Evolutionary conservation across 2,113 vertebrate genomes (phyloP).

Genomic region (Pterocles gutturalis): DNA sequence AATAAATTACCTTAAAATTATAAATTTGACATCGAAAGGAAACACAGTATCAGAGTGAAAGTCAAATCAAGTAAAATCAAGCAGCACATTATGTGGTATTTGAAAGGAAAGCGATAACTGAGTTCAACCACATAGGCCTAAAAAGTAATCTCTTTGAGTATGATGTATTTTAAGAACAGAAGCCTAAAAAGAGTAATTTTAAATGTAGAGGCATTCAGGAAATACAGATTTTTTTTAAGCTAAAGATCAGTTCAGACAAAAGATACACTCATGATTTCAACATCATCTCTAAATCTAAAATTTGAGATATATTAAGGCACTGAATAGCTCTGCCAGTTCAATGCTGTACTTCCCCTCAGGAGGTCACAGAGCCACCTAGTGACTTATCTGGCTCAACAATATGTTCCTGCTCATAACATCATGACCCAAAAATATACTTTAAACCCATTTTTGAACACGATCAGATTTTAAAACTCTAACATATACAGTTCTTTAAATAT

Average conservation of each 20-base stretch:
- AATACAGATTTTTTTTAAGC: background rate
- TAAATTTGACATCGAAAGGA: background rate
- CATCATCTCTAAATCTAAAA: background rate
- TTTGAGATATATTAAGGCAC: background rate
- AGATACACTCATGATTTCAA: background rate
- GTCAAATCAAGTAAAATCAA: background rate
- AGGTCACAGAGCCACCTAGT: background rate
- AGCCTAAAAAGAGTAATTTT: background rate
- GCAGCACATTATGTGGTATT: background rate
- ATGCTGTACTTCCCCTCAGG: background rate
- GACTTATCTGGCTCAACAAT: background rate
- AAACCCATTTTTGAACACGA: background rate
- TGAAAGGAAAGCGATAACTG: background rate
- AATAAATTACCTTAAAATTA: background rate
- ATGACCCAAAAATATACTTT: background rate
- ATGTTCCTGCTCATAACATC: background rate
- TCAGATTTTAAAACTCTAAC: background rate
- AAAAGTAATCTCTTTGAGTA: background rate
- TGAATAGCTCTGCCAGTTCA: background rate
- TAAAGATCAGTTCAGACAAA: background rate
- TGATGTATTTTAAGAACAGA: background rate
- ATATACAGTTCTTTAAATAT: background rate
- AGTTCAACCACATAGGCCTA: background rate
- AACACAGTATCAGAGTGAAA: background rate
- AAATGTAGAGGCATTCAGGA: background rate